These are phyloP conservation scores for Albula goreensis DNA, from an alignment of 2,113 vertebrate genomes.

Conservation along the genomic window DNA sequence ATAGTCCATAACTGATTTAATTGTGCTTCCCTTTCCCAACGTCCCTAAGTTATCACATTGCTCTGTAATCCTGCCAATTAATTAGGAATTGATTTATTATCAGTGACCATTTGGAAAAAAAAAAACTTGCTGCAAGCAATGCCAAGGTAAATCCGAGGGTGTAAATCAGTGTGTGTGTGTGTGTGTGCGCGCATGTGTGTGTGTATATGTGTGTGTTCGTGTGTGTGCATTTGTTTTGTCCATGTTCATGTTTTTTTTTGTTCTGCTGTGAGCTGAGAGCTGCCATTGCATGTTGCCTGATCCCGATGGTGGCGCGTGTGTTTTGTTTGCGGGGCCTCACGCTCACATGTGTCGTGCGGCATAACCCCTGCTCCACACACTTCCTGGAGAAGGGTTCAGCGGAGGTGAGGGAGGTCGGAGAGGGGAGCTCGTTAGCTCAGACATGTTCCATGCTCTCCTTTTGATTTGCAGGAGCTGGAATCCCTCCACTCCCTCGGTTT, in stretches of 20 bases:
- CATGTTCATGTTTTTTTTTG: neutral
- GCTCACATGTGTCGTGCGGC: conserved; percentile 18
- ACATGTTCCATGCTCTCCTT: conserved; percentile 43
- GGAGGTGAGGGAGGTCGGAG: conserved; percentile 68
- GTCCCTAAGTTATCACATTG: conserved; percentile 49
- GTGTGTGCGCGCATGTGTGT: conserved; percentile 7
- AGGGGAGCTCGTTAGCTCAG: conserved; percentile 67
- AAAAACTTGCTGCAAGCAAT: neutral
- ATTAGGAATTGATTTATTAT: conserved; percentile 56
- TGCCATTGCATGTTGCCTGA: no score
- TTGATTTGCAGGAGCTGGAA: conserved; percentile 61
- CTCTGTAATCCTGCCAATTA: conserved; percentile 56
- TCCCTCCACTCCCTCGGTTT: conserved; percentile 54
- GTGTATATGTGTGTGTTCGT: conserved; percentile 18
- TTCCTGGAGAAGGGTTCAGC: conserved; percentile 62
- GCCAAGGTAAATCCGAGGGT: neutral
- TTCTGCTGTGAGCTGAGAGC: conserved; percentile 38
- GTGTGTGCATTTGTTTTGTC: neutral
- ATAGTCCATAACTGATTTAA: conserved; percentile 44
- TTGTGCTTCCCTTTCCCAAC: conserved; percentile 32
- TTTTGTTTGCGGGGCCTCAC: conserved; percentile 43
- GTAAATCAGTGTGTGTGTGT: neutral
- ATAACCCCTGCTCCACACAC: conserved; percentile 50
- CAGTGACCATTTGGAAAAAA: conserved; percentile 47
- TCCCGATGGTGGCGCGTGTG: neutral